Conservation (phyloP, 2,113 vertebrate species). For the Sterna hirundo region DNA sequence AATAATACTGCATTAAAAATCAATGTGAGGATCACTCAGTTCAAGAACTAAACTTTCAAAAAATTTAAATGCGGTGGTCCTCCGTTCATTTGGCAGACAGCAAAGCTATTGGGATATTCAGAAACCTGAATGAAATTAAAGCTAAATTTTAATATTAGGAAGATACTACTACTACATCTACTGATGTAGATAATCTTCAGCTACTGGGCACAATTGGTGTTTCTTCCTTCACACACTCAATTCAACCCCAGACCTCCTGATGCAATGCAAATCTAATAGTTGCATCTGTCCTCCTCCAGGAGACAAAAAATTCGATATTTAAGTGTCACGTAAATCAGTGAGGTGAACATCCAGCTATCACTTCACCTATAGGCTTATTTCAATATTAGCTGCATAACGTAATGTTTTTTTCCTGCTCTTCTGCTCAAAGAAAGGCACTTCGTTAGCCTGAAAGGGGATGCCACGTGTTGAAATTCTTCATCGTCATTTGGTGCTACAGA, state of each 20-base stretch:
- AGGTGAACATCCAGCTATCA: constrained; percentile 44
- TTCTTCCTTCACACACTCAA: not conserved
- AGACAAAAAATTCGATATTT: constrained; percentile 61
- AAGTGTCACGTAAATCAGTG: constrained; percentile 59
- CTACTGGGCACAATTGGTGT: not conserved
- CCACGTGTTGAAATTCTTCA: constrained; percentile 13
- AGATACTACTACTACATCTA: not conserved
- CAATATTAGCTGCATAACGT: constrained; percentile 28
- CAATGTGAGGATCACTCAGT: not conserved
- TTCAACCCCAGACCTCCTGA: constrained; percentile 39
- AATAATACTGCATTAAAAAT: not conserved
- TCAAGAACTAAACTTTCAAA: not conserved
- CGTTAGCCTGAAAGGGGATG: constrained; percentile 51
- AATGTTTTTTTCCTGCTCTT: constrained; percentile 61
- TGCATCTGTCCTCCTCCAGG: constrained; percentile 43
- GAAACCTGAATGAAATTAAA: not conserved
- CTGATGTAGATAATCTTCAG: not conserved
- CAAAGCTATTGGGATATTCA: not conserved
- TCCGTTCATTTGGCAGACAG: not conserved
- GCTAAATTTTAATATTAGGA: not conserved
- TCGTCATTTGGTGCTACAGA: not conserved
- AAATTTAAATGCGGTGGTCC: not conserved
- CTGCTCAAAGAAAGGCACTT: constrained; percentile 60
- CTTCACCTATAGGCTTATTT: constrained; percentile 65
- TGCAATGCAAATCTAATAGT: constrained; percentile 28